Evolutionary conservation across 2,797 vertebrate genomes (phyloP).

Genomic region (Chloroceryle inda): DNA sequence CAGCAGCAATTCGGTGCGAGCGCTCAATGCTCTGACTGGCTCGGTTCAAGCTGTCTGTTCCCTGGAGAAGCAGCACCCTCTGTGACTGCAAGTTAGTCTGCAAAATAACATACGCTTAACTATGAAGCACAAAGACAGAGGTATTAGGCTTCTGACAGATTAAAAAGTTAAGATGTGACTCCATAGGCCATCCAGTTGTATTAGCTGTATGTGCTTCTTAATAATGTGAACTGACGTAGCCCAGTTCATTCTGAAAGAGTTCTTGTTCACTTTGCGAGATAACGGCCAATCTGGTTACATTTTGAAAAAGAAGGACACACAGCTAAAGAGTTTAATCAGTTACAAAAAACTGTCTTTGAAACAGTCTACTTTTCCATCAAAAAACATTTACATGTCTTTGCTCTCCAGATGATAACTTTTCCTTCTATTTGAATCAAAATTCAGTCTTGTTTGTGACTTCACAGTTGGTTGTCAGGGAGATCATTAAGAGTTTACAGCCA

Average conservation of each 20-base stretch:
- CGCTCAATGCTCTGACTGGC: slow-evolving; percentile 92
- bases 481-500: background rate
- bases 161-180: background rate
- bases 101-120: background rate
- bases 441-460: background rate
- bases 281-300: background rate
- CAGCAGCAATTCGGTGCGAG: slow-evolving; percentile 91
- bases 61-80: slow-evolving; percentile 91
- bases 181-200: background rate
- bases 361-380: background rate
- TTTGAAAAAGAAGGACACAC: background rate
- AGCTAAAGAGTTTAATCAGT: background rate
- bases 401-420: background rate
- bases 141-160: background rate
- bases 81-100: slow-evolving; percentile 92
- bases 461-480: background rate
- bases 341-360: background rate
- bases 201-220: background rate
- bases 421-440: background rate
- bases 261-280: background rate
- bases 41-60: slow-evolving; percentile 89
- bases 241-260: background rate
- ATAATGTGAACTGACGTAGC: background rate
- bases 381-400: background rate
- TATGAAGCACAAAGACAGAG: background rate